Evolutionary conservation across 2,888 invertebrate species (phyloP).

Genomic region (Hirtodrosophila alboralis): DNA sequence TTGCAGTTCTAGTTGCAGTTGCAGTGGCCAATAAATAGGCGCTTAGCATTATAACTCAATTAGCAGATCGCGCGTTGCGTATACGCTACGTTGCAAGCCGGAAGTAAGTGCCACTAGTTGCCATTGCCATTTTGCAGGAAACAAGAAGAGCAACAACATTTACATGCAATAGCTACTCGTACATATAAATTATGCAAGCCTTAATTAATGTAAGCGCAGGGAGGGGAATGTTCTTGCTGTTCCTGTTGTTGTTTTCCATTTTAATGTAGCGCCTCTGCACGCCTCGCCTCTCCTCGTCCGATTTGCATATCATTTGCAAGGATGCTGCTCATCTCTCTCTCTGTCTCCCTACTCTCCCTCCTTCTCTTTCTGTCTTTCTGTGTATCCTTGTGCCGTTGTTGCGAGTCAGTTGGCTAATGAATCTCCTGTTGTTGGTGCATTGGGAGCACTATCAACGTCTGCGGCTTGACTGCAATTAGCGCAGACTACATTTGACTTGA

Average conservation of each 20-base stretch:
- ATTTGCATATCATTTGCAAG: conserved; percentile 45
- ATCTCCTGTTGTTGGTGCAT: conserved; percentile 49
- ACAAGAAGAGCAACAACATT: conserved; percentile 10
- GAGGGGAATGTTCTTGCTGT: conserved; percentile 9
- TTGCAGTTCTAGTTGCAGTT: conserved; percentile 13
- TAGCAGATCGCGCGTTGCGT: conserved; percentile 49
- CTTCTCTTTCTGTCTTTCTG: conserved; percentile 3
- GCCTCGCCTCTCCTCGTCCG: too few relatives aligned
- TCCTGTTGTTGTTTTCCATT: conserved; percentile 17
- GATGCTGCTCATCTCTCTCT: neutral
- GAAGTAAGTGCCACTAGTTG: conserved; percentile 24
- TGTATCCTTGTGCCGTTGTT: conserved; percentile 14
- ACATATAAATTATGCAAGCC: conserved; percentile 66
- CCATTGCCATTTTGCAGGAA: conserved; percentile 4
- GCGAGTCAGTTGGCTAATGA: conserved; percentile 54
- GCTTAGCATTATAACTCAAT: conserved; percentile 72
- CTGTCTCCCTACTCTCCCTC: neutral
- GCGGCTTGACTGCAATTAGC: conserved; percentile 66
- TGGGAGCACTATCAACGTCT: conserved; percentile 36
- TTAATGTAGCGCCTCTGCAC: conserved; percentile 13
- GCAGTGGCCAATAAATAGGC: conserved; percentile 55
- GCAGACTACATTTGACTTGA: conserved; percentile 56
- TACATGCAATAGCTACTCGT: conserved; percentile 29
- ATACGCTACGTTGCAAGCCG: conserved; percentile 46
- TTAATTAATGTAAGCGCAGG: conserved; percentile 60